Conservation (phyloP, 35 echinoderm and acorn worm genomes). For the Anneissia japonica region DNA sequence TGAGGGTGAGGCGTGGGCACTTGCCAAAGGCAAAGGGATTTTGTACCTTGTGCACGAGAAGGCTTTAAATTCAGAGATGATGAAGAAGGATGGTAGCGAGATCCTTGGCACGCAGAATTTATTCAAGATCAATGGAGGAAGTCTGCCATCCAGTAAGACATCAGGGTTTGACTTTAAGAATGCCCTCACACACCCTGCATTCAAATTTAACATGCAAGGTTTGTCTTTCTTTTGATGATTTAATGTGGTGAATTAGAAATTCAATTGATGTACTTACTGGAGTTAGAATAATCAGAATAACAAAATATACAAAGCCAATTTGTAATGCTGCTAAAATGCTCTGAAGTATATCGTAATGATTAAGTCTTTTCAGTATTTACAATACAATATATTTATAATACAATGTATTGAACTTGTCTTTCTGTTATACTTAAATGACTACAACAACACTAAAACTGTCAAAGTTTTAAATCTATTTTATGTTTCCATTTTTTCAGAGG, state of each 20-base stretch:
- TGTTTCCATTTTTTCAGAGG: background rate
- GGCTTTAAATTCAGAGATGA: slow-evolving; percentile 32
- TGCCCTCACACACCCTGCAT: slow-evolving; percentile 60
- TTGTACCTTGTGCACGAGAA: slow-evolving; percentile 65
- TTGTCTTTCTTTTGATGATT: too few relatives aligned
- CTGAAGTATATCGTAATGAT: too few relatives aligned
- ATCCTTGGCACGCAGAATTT: background rate
- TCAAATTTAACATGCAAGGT: slow-evolving; percentile 65
- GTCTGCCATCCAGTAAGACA: background rate
- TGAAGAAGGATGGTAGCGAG: slow-evolving; percentile 33
- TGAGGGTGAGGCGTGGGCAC: slow-evolving; percentile 85
- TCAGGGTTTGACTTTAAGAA: slow-evolving; percentile 90
- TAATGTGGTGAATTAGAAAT: too few relatives aligned
- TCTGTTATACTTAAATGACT: background rate
- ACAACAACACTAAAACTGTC: background rate
- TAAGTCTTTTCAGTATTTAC: too few relatives aligned
- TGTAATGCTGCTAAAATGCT: too few relatives aligned
- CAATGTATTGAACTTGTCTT: too few relatives aligned
- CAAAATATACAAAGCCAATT: too few relatives aligned
- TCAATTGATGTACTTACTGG: too few relatives aligned
- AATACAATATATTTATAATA: too few relatives aligned
- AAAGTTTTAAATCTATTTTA: background rate
- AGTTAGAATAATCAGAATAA: too few relatives aligned
- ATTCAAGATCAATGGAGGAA: slow-evolving; percentile 15
- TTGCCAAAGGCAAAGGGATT: slow-evolving; percentile 47